Evolutionary conservation across 2,797 vertebrate genomes (phyloP).

Genomic region (Artibeus lituratus): DNA sequence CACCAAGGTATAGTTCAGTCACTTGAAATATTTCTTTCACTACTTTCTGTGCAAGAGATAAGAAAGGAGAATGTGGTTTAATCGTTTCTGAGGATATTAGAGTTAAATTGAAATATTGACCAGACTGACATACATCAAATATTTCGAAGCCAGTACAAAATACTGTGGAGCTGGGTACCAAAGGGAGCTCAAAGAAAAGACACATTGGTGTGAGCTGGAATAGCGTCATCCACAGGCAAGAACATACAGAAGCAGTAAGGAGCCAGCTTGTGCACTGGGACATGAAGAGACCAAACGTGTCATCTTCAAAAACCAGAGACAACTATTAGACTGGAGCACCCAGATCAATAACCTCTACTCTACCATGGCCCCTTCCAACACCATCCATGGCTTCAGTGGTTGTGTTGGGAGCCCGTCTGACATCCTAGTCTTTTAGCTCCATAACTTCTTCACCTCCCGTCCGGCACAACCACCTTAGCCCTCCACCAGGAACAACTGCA

Average conservation of each 20-base stretch:
- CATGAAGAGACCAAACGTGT: neutral
- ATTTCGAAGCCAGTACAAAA: conserved; percentile 22
- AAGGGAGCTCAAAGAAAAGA: conserved; percentile 4
- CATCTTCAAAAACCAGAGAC: neutral
- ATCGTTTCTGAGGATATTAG: conserved; percentile 32
- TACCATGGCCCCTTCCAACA: neutral
- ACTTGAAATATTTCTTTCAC: conserved; percentile 8
- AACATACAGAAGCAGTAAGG: neutral
- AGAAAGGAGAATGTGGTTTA: neutral
- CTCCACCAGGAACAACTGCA: neutral
- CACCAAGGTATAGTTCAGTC: neutral
- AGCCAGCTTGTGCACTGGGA: neutral
- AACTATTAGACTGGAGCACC: neutral
- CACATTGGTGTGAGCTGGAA: neutral
- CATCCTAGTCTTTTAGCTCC: neutral
- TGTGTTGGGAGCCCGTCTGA: neutral
- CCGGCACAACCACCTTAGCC: neutral
- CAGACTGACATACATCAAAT: conserved; percentile 12
- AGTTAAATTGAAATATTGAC: neutral
- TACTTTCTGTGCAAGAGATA: neutral
- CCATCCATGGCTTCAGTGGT: neutral
- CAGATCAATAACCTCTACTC: neutral
- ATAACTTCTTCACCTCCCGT: neutral
- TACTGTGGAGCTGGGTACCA: neutral
- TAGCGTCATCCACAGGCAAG: neutral